Evolutionary conservation across 2,113 vertebrate species (phyloP).

Genomic region (Maccullochella peelii): DNA sequence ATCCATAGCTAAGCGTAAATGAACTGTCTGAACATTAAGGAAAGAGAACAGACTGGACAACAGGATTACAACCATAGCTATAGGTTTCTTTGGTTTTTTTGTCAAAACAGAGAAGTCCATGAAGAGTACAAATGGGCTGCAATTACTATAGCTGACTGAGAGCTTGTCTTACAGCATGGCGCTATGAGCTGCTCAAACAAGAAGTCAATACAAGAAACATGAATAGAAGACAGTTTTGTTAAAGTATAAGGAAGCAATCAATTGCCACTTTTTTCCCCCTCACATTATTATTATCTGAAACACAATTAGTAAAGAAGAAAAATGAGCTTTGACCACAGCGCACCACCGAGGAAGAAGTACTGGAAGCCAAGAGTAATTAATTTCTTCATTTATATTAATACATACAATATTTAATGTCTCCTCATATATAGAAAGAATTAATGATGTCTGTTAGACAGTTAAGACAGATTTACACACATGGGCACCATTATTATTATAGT

Average conservation of each 20-base stretch:
- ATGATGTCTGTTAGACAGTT: no score
- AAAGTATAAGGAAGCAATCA: background rate
- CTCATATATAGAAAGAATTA: background rate
- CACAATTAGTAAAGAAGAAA: background rate
- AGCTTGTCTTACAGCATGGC: background rate
- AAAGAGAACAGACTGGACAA: background rate
- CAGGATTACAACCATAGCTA: background rate
- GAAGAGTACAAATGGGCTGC: background rate
- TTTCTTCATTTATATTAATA: background rate
- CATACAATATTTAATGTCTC: background rate
- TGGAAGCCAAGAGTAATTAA: background rate
- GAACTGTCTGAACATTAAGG: background rate
- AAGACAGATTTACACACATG: background rate
- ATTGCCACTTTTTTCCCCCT: background rate
- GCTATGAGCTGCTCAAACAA: background rate
- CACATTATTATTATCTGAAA: background rate
- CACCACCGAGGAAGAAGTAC: background rate
- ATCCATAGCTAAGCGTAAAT: background rate
- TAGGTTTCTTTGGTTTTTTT: background rate
- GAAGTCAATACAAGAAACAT: background rate
- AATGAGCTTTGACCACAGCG: background rate
- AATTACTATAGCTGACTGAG: background rate
- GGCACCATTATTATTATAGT: background rate
- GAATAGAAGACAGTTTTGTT: background rate
- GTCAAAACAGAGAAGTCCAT: no score